Base-by-base conservation (phyloP, 2,888 invertebrate genomes). In the Heliothis peltigera region DNA sequence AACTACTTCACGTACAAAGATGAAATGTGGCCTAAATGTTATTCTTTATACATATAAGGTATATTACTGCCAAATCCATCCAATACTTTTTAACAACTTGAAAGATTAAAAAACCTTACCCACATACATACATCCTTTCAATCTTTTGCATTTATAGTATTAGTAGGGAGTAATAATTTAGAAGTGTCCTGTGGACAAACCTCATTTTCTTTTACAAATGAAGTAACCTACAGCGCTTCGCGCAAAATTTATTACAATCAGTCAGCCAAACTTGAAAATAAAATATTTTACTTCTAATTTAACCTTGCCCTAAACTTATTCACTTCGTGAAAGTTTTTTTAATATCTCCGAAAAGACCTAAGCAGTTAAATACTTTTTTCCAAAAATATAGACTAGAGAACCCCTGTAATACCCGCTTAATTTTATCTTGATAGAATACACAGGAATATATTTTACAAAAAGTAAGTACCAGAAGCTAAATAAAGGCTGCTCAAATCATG, bases 141-240 rank as follows among this genome's bases (percentile, higher is more conserved):
- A 25, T 6, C 25, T 25, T 25, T 4, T 6, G 25, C 6, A 25
- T 25, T 25, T 25, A 6, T 3, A 25, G 6, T 25, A 25, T 25
- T 25, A 25, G 25, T 25, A 25, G 25, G 5, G 6, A 25, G 25
- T 25, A 25, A 25, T 25, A 25, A 0, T 25, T 25, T n/a, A n/a
- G n/a, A 25, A 25, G 32, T 32, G 32, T 32, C 32, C 32, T 32
- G 1, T 0, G 32, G 32, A 32, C 32, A 32, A 32, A 10, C 32
- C 10, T 12, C 8, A 32, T 39, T 39, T 39, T 6, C 39, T 39
- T 39, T 39, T 39, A 39, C 5, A 39, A 39, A 39, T 39, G 15
- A 39, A n/a, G n/a, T 39, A 39, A n/a, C 39, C 39, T 39, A 39
- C 39, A 39, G 39, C 39, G 39, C 39, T 39, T 39, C 39, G 39